Percentiles rank a stretch among this genome's conserved stretches.
Conservation (phyloP, 1,140 invertebrate species). For the Brachystomella parvula region DNA sequence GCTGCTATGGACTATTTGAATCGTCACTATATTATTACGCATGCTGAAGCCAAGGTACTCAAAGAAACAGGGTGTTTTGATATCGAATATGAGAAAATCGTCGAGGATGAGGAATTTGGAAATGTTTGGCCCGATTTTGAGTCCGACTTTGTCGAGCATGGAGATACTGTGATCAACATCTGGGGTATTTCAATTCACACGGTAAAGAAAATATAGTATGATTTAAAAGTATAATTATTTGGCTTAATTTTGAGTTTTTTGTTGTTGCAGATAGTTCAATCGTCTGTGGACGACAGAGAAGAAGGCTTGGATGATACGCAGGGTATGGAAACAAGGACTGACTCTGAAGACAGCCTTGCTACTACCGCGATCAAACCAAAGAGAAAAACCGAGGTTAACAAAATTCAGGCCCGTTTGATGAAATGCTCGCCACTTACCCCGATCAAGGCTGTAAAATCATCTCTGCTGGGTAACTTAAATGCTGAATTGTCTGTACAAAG, state of each 20-base stretch:
- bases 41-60: not conserved
- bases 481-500: not conserved
- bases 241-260: not conserved
- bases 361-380: not conserved
- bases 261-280: conserved; percentile 5
- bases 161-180: conserved; percentile 20
- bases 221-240: not conserved
- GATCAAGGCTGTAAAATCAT: conserved; percentile 66
- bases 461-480: conserved; percentile 59
- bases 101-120: conserved; percentile 11
- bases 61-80: conserved; percentile 22
- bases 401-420: conserved; percentile 56
- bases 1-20: conserved; percentile 10
- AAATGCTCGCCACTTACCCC: conserved; percentile 60
- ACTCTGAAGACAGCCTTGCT: not conserved
- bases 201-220: conserved; percentile 8
- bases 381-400: conserved; percentile 42
- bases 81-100: conserved; percentile 8
- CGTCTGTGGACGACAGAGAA: not conserved
- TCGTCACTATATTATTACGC: not conserved
- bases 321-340: no score
- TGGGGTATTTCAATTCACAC: conserved; percentile 26
- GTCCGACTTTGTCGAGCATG: conserved; percentile 14
- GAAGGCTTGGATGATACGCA: not conserved
- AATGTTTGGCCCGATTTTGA: conserved; percentile 24